A percentile compares a stretch with the other conserved stretches of the same genome.
These are phyloP conservation scores for Thalassarche chlororhynchos DNA, from an alignment of 2,113 vertebrate genomes.

Conservation along the genomic window DNA sequence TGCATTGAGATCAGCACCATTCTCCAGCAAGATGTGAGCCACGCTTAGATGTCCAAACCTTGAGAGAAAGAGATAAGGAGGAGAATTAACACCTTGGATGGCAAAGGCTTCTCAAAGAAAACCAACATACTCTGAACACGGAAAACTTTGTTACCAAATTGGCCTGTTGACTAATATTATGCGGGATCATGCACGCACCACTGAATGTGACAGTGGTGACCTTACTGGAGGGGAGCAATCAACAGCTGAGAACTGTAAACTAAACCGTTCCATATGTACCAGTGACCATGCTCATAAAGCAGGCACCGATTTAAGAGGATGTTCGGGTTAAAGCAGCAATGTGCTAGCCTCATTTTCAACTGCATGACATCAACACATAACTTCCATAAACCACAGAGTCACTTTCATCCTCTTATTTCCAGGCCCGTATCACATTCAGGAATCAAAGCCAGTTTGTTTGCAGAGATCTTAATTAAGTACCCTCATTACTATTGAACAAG, in stretches of 20 bases:
- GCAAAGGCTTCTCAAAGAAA: not conserved
- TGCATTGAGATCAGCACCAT: conserved; percentile 91
- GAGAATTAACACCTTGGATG: not conserved
- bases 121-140: fast-evolving
- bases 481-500: not conserved
- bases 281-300: not conserved
- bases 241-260: not conserved
- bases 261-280: not conserved
- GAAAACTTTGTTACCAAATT: not conserved
- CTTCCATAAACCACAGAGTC: not conserved
- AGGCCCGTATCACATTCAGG: not conserved
- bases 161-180: not conserved
- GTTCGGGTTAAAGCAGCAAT: not conserved
- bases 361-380: not conserved
- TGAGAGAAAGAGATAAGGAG: not conserved
- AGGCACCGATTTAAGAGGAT: not conserved
- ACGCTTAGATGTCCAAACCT: conserved; percentile 91
- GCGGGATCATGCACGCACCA: not conserved
- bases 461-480: not conserved
- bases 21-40: conserved; percentile 91
- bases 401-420: not conserved
- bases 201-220: not conserved
- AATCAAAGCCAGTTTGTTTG: not conserved
- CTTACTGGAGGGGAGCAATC: not conserved
- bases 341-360: not conserved